These are phyloP conservation scores for Spheniscus humboldti DNA, from an alignment of 2,797 vertebrate species.

Conservation along the genomic window DNA sequence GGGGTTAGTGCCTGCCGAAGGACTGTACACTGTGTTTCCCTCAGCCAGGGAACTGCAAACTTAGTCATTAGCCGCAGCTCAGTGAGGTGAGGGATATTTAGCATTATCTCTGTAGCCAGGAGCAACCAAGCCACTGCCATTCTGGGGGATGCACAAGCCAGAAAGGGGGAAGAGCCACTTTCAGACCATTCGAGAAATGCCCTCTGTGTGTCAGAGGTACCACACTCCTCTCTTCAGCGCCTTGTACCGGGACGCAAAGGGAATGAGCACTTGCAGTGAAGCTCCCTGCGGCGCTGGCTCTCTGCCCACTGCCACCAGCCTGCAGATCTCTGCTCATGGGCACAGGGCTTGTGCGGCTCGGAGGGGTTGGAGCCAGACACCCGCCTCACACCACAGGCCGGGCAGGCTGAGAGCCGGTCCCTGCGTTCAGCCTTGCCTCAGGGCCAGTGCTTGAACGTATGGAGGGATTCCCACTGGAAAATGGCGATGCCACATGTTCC, in stretches of 20 bases:
- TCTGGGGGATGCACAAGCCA: background rate
- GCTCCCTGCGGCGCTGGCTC: background rate
- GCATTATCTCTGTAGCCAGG: background rate
- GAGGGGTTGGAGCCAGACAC: background rate
- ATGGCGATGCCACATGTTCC: background rate
- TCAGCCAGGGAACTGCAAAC: background rate
- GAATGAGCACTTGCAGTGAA: background rate
- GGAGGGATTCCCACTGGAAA: background rate
- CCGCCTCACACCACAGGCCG: background rate
- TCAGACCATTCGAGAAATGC: background rate
- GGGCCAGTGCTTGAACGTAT: rapidly evolving
- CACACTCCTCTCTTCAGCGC: background rate
- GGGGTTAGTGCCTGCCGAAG: background rate
- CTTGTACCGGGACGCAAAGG: rapidly evolving
- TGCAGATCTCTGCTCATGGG: background rate
- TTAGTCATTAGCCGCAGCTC: background rate
- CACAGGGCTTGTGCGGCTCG: background rate
- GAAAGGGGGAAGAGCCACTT: background rate
- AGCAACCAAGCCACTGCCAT: background rate
- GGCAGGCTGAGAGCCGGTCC: background rate
- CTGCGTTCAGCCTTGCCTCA: background rate
- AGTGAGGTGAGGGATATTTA: background rate
- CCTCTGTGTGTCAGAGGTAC: background rate
- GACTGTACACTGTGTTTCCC: background rate
- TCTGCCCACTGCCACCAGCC: background rate